Conservation (phyloP, 2,797 vertebrate genomes). For the Hirundo rustica region DNA sequence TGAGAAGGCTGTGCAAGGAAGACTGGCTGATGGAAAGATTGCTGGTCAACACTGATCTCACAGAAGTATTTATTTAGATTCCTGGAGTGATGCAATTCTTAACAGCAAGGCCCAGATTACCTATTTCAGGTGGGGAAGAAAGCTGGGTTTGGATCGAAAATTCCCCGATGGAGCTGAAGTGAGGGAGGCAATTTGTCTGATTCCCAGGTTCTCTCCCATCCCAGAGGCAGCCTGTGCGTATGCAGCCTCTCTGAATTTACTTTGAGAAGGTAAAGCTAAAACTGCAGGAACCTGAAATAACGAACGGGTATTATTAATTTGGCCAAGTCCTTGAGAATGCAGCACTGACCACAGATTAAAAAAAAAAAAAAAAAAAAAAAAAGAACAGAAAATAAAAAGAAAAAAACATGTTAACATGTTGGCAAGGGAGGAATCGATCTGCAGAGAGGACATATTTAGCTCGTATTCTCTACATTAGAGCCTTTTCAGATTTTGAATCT, state of each 20-base stretch:
- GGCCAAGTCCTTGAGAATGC: not conserved
- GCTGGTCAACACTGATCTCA: not conserved
- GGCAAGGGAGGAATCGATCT: not conserved
- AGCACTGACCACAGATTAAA: not conserved
- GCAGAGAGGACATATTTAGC: conserved; percentile 14
- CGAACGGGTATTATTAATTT: not conserved
- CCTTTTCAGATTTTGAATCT: not conserved
- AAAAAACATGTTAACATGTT: not conserved
- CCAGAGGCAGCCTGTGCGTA: not conserved
- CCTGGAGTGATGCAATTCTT: not conserved
- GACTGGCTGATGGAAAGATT: not conserved
- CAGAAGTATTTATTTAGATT: not conserved
- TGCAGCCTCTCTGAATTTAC: not conserved
- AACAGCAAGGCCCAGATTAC: not conserved
- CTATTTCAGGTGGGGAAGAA: not conserved
- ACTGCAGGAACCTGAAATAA: not conserved
- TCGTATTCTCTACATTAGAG: not conserved
- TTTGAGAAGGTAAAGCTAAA: not conserved
- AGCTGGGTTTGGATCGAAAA: not conserved
- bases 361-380: too few species aligned
- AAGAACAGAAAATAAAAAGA: too few species aligned
- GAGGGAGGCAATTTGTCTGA: not conserved
- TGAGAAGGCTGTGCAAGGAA: not conserved
- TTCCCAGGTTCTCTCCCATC: not conserved
- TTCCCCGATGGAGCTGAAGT: not conserved